Conservation (phyloP, 2,113 vertebrate species). For the Actinemys pallida region DNA sequence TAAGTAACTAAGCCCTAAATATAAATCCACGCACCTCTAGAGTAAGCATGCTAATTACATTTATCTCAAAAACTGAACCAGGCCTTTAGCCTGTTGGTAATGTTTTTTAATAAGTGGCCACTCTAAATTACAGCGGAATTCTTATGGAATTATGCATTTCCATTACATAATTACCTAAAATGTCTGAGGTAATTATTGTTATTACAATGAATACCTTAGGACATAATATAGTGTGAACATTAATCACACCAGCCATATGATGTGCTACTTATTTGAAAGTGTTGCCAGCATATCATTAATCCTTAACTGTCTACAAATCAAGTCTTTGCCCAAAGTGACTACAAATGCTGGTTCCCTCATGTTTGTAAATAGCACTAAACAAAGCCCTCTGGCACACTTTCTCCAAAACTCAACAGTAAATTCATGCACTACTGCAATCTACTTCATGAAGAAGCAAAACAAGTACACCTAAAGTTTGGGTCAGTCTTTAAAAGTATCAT, state of each 20-base stretch:
- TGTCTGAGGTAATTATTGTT: neutral
- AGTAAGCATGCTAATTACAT: constrained; percentile 52
- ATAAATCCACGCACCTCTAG: constrained; percentile 31
- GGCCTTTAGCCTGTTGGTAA: accelerated
- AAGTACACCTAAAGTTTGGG: neutral
- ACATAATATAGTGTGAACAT: neutral
- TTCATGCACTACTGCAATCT: neutral
- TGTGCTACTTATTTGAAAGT: neutral
- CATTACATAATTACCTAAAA: neutral
- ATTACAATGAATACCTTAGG: neutral
- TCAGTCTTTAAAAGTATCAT: neutral
- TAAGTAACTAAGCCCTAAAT: neutral
- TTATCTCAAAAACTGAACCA: neutral
- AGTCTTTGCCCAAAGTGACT: neutral
- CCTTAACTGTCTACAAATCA: constrained; percentile 7
- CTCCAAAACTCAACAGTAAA: neutral
- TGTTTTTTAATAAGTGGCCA: neutral
- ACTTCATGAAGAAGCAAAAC: neutral
- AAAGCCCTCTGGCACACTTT: neutral
- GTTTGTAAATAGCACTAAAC: neutral
- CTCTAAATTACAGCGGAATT: neutral
- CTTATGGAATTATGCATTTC: neutral
- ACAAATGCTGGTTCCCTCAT: neutral
- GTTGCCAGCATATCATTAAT: neutral
- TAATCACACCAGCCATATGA: constrained; percentile 1